A percentile compares a stretch with the other conserved stretches of the same genome.
Evolutionary conservation across 2,797 vertebrate species (phyloP).

Genomic region (Threskiornis aethiopicus): DNA sequence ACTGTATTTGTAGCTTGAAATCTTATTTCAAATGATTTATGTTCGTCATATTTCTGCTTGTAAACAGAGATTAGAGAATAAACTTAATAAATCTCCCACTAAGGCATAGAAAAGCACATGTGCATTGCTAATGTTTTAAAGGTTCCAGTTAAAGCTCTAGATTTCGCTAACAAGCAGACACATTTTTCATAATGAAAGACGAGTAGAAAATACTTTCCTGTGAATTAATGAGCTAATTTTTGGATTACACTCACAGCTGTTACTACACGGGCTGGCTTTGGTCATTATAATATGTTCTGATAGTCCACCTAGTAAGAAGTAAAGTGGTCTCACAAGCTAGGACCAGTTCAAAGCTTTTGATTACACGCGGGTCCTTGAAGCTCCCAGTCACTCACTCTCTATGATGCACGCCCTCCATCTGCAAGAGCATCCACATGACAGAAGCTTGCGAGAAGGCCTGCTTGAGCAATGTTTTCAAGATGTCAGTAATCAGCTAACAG

Average conservation of each 20-base stretch:
- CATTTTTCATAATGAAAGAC: conserved; percentile 30
- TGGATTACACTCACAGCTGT: conserved; percentile 71
- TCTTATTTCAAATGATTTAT: conserved; percentile 46
- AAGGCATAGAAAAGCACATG: conserved; percentile 27
- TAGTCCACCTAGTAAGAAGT: conserved; percentile 65
- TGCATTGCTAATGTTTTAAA: conserved; percentile 50
- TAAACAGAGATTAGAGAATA: conserved; percentile 59
- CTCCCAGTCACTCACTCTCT: conserved; percentile 66
- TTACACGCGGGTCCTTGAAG: conserved; percentile 75
- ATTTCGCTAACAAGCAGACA: conserved; percentile 35
- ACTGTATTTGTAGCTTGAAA: conserved; percentile 29
- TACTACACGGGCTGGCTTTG: conserved; percentile 69
- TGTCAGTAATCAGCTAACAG: conserved; percentile 81
- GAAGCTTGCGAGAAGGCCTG: conserved; percentile 65
- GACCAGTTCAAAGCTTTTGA: conserved; percentile 75
- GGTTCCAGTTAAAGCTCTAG: conserved; percentile 20
- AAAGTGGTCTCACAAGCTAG: conserved; percentile 76
- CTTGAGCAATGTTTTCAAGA: conserved; percentile 80
- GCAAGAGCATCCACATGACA: conserved; percentile 72
- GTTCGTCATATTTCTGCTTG: conserved; percentile 44
- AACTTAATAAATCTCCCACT: conserved; percentile 45
- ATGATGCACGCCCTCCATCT: conserved; percentile 41
- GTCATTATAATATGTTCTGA: conserved; percentile 81
- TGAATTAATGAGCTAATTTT: conserved; percentile 74
- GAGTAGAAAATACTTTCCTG: conserved; percentile 66